Evolutionary conservation across 1,140 invertebrate species (phyloP).

Genomic region (Drosophila serrata): DNA sequence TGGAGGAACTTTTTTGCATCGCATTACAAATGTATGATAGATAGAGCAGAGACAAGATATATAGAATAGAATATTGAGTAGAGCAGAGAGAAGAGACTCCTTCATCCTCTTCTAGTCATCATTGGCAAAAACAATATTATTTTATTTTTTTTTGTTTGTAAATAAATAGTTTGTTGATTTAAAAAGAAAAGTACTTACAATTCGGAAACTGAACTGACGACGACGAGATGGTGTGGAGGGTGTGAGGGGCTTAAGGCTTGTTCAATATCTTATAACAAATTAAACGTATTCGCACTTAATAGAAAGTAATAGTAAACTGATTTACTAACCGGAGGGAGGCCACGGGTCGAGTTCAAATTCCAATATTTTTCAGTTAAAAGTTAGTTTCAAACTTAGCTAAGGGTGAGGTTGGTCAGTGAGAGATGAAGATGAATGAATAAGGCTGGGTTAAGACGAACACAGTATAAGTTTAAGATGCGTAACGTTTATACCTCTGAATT

Average conservation of each 20-base stretch:
- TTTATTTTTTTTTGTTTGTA: constrained; percentile 31
- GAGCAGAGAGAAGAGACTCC: constrained; percentile 51
- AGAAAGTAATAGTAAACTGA: constrained; percentile 39
- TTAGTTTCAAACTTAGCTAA: constrained; percentile 40
- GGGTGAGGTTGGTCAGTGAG: constrained; percentile 23
- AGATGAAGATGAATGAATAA: constrained; percentile 29
- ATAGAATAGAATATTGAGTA: constrained; percentile 64
- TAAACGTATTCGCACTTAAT: constrained; percentile 45
- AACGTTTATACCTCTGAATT: background rate
- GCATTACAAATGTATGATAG: constrained; percentile 83
- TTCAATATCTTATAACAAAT: constrained; percentile 19
- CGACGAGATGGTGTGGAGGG: constrained; percentile 50
- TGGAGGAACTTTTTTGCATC: constrained; percentile 76
- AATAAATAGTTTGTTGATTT: constrained; percentile 60
- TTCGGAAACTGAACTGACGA: constrained; percentile 83
- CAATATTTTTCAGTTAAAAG: constrained; percentile 47
- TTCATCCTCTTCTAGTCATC: constrained; percentile 32
- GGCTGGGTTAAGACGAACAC: background rate
- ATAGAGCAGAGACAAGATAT: constrained; percentile 68
- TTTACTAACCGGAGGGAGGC: constrained; percentile 58
- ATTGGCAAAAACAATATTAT: constrained; percentile 54
- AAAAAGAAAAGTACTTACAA: constrained; percentile 84
- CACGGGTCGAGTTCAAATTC: constrained; percentile 47
- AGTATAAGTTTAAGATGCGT: background rate
- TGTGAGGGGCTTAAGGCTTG: constrained; percentile 30